Base-by-base conservation (phyloP, 2,888 invertebrate genomes). In the Escarpia spicata region DNA sequence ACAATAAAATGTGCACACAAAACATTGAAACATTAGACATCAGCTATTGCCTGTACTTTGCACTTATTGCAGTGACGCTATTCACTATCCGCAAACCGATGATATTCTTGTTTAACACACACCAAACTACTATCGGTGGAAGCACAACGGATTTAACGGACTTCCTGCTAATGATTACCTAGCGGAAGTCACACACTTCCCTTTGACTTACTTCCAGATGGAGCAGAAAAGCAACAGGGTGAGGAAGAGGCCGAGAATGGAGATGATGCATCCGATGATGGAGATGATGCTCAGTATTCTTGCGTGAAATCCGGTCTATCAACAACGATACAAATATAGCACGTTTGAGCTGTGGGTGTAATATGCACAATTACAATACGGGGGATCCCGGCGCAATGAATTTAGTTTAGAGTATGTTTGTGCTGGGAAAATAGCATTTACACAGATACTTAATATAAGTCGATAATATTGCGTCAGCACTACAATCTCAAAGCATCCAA, bases 211-310 rank as follows among this genome's bases (percentile, higher is more conserved):
- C 94, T 93, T 95, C 94, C 95, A 95, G 75, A 94, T 93, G 43
- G 93, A 37, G 60, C 90, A 90, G 92, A 94, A 94, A 31, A 95
- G 89, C 12, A 94, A 37, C 31, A 94, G 92, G 3, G 94, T 94
- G 9, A 95, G 90, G 43, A 94, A 37, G 6, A 94, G 93, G 37
- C 93, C 93, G 26, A 94, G 45, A 91, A 94, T 94, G 26, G 95
- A 94, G 19, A 95, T 92, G 90, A 94, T 92, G 93, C 95, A 94
- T 8, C 95, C 95, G 15, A 94, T 92, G 19, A 94, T 92, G 4
- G 95, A 93, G 52, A 95, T 94, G 19, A 94, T 93, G 90, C 94
- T 92, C 92, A 95, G 92, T 9, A 93, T 92, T n/a, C 90, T 92
- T 6, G 15, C 12, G 89, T 92, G 93, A 12, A 26, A 52, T 31